Evolutionary conservation across 2,113 vertebrate genomes (phyloP).

Genomic region (Psittacula cyanocephala): DNA sequence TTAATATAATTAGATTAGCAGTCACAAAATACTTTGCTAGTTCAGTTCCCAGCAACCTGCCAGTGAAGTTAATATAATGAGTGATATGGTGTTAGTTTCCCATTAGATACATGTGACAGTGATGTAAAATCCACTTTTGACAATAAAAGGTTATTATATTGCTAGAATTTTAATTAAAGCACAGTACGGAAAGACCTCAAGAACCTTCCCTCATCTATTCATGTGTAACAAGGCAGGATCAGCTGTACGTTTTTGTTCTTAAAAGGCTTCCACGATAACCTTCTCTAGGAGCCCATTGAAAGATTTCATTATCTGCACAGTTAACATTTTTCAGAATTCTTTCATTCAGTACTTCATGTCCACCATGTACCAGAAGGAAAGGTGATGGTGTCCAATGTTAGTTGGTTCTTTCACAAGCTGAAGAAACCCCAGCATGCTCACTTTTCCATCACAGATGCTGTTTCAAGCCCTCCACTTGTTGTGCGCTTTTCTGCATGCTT

Average conservation of each 20-base stretch:
- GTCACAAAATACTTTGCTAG: not conserved
- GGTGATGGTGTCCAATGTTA: not conserved
- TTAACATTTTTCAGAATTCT: not conserved
- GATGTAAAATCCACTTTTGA: not conserved
- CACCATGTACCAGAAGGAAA: not conserved
- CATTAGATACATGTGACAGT: accelerated
- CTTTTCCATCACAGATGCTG: not conserved
- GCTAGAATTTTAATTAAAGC: not conserved
- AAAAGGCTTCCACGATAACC: not conserved
- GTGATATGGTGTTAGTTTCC: not conserved
- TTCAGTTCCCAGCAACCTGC: not conserved
- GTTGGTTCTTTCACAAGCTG: not conserved
- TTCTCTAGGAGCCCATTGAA: not conserved
- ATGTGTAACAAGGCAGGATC: not conserved
- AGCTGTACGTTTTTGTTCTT: not conserved
- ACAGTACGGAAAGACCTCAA: not conserved
- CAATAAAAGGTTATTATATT: not conserved
- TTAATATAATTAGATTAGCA: not conserved
- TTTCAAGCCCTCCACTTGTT: not conserved
- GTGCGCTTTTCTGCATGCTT: not conserved
- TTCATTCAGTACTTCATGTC: not conserved
- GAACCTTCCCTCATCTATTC: not conserved
- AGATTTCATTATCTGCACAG: not conserved
- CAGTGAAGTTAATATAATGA: not conserved
- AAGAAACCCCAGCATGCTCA: not conserved